phyloP scores from a whole-genome alignment of 2,113 vertebrate species.

The Centropus unirufus region DNA sequence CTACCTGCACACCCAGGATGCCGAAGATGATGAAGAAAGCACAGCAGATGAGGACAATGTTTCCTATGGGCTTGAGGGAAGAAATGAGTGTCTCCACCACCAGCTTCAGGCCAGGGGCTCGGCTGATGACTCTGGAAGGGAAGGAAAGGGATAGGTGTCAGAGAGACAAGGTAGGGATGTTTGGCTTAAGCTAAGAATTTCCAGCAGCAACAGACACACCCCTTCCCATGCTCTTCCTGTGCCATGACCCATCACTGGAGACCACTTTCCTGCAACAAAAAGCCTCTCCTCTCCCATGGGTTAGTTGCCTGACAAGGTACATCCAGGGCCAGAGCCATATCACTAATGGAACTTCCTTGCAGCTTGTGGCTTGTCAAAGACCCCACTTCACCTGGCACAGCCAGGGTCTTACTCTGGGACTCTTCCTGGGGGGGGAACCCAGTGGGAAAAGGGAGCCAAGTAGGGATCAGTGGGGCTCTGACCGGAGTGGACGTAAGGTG shows the following conservation, averaged over 20 bases:
- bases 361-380: background rate
- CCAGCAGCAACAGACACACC: background rate
- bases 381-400: background rate
- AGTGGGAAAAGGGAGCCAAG: background rate
- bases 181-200: background rate
- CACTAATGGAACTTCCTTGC: background rate
- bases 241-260: background rate
- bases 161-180: background rate
- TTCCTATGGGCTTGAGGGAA: conserved; percentile 97
- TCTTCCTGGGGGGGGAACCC: background rate
- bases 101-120: conserved; percentile 94
- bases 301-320: background rate
- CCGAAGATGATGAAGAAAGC: conserved; percentile 99
- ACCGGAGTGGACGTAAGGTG: conserved; percentile 96
- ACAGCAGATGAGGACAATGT: conserved; percentile 98
- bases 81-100: conserved; percentile 97
- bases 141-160: background rate
- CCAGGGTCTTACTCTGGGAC: background rate
- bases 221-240: background rate
- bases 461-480: background rate
- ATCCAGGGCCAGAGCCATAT: background rate
- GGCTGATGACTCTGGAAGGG: conserved; percentile 88
- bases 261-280: background rate
- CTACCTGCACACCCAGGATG: conserved; percentile 96
- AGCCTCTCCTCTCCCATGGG: background rate